Evolutionary conservation across 2,888 invertebrate genomes (phyloP).

Genomic region (Pegoplata infirma): DNA sequence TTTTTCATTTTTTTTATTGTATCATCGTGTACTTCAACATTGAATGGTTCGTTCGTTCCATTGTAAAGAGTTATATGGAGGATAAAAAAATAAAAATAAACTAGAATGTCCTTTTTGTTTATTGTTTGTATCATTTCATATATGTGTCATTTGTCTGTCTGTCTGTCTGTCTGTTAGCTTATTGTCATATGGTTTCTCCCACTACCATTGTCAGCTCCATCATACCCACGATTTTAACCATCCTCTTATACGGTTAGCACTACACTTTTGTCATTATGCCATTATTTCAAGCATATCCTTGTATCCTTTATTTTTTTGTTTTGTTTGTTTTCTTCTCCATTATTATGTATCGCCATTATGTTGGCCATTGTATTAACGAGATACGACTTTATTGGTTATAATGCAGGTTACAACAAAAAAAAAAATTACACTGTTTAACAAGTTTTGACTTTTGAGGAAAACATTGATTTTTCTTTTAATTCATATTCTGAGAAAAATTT

Average conservation of each 20-base stretch:
- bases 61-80: not conserved
- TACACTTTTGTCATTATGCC: constrained; percentile 53
- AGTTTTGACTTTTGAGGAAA: not conserved
- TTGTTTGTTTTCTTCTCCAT: not conserved
- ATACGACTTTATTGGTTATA: not conserved
- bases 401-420: not conserved
- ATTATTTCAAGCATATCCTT: constrained; percentile 61
- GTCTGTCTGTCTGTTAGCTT: not conserved
- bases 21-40: not conserved
- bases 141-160: not conserved
- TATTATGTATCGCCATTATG: constrained; percentile 22
- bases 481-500: not conserved
- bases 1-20: not conserved
- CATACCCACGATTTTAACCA: not conserved
- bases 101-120: not conserved
- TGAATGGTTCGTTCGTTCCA: not conserved
- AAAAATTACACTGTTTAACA: not conserved
- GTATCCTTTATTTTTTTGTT: too few species aligned
- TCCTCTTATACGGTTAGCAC: constrained; percentile 25
- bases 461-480: not conserved
- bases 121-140: not conserved
- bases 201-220: not conserved
- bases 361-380: not conserved
- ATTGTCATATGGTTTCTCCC: not conserved
- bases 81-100: not conserved